Conservation (phyloP, 2,113 vertebrate genomes). For the Triplophysa rosa region DNA sequence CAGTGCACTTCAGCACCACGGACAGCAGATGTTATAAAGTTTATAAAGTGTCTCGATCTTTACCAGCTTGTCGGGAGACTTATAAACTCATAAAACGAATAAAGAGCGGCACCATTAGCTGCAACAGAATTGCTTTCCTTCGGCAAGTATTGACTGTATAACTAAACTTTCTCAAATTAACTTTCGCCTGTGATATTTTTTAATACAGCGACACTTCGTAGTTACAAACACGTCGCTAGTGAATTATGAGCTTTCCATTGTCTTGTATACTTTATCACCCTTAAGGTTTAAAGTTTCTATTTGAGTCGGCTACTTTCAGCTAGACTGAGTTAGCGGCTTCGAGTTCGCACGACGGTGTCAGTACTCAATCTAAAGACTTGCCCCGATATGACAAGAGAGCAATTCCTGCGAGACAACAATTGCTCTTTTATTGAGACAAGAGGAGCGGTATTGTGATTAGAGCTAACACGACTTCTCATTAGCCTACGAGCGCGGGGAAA, state of each 20-base stretch:
- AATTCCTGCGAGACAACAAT: slow-evolving; percentile 46
- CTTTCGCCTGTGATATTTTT: not conserved
- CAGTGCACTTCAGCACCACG: slow-evolving; percentile 23
- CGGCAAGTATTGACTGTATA: slow-evolving; percentile 13
- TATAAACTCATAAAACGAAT: not conserved
- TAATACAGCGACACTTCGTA: not conserved
- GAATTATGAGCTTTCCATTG: slow-evolving; percentile 21
- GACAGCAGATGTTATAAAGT: not conserved
- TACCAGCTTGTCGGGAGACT: not conserved
- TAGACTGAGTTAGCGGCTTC: slow-evolving; percentile 37
- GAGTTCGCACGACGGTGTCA: slow-evolving; percentile 30
- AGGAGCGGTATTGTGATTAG: slow-evolving; percentile 76
- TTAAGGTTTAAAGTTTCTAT: slow-evolving; percentile 35
- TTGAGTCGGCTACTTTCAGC: slow-evolving; percentile 39
- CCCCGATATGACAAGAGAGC: slow-evolving; percentile 47
- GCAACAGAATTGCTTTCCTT: not conserved
- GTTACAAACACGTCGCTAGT: not conserved
- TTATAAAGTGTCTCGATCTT: not conserved
- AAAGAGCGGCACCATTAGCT: not conserved
- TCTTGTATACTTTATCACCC: slow-evolving; percentile 31
- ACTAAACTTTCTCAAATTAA: slow-evolving; percentile 6
- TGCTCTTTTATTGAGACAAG: slow-evolving; percentile 60
- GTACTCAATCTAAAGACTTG: slow-evolving; percentile 49
- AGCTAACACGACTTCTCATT: slow-evolving; percentile 84
- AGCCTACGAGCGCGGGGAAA: slow-evolving; percentile 82